These are phyloP conservation scores for Nymphalis io DNA, from an alignment of 1,140 invertebrate genomes.

Conservation along the genomic window DNA sequence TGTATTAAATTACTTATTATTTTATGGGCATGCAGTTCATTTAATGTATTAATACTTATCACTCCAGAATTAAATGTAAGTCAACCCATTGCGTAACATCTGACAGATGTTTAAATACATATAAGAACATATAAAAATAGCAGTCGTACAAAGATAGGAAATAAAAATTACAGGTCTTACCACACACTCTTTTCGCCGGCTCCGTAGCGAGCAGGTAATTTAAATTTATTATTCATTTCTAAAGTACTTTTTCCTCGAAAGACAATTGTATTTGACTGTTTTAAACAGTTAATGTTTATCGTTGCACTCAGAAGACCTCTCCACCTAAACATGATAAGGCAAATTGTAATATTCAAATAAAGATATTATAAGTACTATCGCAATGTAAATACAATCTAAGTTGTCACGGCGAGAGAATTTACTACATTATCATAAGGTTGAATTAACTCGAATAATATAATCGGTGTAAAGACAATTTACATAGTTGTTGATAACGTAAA, in stretches of 20 bases:
- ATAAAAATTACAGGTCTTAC: constrained; percentile 52
- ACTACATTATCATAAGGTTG: too few relatives aligned
- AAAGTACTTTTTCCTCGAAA: constrained; percentile 22
- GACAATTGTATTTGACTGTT: constrained; percentile 17
- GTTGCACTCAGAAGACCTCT: constrained; percentile 41
- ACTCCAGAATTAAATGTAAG: too few relatives aligned
- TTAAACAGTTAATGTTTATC: constrained; percentile 33
- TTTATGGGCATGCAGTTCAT: too few relatives aligned
- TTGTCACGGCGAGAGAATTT: not conserved
- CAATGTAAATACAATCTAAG: constrained; percentile 32
- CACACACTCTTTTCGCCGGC: constrained; percentile 83
- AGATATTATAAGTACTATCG: constrained; percentile 36
- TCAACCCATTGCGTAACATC: not conserved
- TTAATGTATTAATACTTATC: too few relatives aligned
- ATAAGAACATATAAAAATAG: constrained; percentile 12
- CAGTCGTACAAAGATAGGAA: not conserved
- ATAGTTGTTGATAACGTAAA: not conserved
- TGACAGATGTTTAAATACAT: not conserved
- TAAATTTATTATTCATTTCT: constrained; percentile 80
- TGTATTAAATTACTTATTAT: too few relatives aligned
- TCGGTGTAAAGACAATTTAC: not conserved
- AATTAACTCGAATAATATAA: not conserved
- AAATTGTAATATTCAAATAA: constrained; percentile 33
- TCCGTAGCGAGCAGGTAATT: constrained; percentile 82
- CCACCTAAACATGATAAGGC: constrained; percentile 55